These are phyloP conservation scores for Oreotrochilus melanogaster DNA, from an alignment of 2,113 vertebrate genomes.

Conservation along the genomic window DNA sequence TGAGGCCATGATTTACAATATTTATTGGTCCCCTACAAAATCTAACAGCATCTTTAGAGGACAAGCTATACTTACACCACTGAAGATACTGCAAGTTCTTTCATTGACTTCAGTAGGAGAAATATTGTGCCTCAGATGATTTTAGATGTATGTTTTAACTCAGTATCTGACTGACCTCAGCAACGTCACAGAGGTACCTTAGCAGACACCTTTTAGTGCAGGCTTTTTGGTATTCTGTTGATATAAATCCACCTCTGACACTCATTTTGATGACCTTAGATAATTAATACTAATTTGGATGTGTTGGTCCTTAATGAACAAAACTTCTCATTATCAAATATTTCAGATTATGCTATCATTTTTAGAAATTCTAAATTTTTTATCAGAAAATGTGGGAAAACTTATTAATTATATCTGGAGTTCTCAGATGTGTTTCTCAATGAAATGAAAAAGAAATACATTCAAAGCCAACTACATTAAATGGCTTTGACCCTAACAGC, in stretches of 20 bases:
- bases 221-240: neutral
- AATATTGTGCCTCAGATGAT: rapidly evolving
- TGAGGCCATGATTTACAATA: neutral
- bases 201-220: neutral
- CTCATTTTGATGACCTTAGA: neutral
- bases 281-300: neutral
- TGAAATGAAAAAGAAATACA: neutral
- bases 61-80: neutral
- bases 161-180: neutral
- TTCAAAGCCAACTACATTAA: neutral
- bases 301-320: neutral
- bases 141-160: neutral
- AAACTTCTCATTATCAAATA: neutral
- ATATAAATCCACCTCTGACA: neutral
- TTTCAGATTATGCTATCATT: neutral
- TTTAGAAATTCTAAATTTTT: neutral
- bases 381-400: neutral
- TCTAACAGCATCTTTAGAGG: rapidly evolving
- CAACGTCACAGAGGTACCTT: neutral
- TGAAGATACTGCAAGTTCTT: neutral
- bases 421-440: neutral
- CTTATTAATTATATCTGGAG: neutral
- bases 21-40: neutral
- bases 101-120: neutral
- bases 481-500: neutral